Conservation (phyloP, 2,113 vertebrate genomes). For the Uria aalge region DNA sequence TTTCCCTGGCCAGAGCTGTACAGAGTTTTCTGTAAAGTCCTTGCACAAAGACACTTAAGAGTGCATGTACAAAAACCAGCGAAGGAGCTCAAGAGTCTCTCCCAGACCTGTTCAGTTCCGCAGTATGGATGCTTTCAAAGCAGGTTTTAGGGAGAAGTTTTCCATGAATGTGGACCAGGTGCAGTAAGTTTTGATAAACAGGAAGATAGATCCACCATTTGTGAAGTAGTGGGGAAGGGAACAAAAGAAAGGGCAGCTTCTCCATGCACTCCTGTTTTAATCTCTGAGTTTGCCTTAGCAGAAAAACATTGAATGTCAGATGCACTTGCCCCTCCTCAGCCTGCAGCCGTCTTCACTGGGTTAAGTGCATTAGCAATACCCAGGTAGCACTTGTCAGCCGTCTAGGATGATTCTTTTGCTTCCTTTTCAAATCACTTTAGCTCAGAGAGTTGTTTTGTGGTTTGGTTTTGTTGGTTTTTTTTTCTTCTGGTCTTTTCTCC, state of each 20-base stretch:
- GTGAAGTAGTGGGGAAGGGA: neutral
- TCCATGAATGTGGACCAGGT: neutral
- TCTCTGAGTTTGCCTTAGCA: neutral
- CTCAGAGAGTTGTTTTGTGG: neutral
- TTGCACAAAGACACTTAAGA: neutral
- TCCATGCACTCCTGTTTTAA: neutral
- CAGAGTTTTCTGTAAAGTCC: neutral
- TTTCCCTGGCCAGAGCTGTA: neutral
- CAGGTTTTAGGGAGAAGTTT: neutral
- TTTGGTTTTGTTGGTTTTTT: neutral
- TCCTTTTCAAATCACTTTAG: neutral
- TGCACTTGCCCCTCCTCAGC: neutral
- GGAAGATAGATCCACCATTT: neutral
- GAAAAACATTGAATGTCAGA: no score
- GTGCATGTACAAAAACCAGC: rapidly evolving
- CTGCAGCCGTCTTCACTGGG: rapidly evolving
- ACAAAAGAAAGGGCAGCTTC: neutral
- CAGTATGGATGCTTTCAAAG: neutral
- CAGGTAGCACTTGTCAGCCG: neutral
- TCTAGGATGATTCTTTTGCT: neutral
- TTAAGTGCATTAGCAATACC: neutral
- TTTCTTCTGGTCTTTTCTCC: neutral
- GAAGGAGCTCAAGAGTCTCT: neutral
- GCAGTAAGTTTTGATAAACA: neutral
- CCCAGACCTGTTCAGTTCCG: neutral